These are phyloP conservation scores for Mythimna pallens DNA, from an alignment of 2,888 invertebrate genomes.

Conservation along the genomic window DNA sequence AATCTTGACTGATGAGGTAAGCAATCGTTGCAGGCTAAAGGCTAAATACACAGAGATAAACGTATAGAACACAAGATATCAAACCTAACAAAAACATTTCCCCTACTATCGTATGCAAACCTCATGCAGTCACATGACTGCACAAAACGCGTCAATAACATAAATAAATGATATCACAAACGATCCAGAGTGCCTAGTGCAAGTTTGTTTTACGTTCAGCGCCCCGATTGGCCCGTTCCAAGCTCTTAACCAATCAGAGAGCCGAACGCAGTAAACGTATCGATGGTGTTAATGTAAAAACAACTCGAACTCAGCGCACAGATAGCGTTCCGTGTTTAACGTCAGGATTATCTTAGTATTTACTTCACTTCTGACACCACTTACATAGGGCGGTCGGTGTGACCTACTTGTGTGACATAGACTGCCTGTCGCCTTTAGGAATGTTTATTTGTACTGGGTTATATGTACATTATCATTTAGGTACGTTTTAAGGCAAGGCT, in stretches of 20 bases:
- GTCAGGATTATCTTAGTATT: conserved; percentile 63
- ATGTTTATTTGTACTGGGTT: conserved; percentile 17
- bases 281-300: no score
- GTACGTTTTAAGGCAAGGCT: neutral
- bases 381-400: conserved; percentile 56
- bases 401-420: conserved; percentile 70
- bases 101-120: neutral
- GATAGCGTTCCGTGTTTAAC: conserved; percentile 52
- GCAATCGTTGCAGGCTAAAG: neutral
- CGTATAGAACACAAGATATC: neutral
- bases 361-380: conserved; percentile 56
- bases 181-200: neutral
- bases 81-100: conserved; percentile 14
- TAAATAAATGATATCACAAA: conserved; percentile 51
- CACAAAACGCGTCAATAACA: conserved; percentile 38
- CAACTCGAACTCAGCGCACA: neutral
- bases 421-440: conserved; percentile 76
- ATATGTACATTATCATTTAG: neutral
- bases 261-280: no score
- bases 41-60: neutral
- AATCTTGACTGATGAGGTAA: neutral
- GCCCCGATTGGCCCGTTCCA: no score
- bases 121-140: conserved; percentile 33
- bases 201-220: no score
- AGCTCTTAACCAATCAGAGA: neutral